These are phyloP conservation scores for Caretta caretta DNA, from an alignment of 2,113 vertebrate genomes.

Conservation along the genomic window DNA sequence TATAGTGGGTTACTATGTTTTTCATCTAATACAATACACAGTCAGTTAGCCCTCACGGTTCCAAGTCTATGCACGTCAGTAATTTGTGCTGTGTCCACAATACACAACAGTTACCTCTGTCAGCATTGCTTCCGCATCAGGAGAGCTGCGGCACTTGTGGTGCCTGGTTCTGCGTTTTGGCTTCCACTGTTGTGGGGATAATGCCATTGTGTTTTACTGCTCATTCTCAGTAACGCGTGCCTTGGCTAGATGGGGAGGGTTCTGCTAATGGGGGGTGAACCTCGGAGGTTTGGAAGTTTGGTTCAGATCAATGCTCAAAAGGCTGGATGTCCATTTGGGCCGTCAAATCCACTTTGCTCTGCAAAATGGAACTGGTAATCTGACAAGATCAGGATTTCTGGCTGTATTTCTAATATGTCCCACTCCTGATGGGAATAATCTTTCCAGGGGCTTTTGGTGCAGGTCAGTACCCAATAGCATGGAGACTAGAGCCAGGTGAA, in stretches of 20 bases:
- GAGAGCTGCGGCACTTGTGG: not conserved
- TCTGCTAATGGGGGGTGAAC: not conserved
- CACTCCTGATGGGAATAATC: not conserved
- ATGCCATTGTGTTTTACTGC: not conserved
- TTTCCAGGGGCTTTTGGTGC: conserved; percentile 6
- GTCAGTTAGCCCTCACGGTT: not conserved
- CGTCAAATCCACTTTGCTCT: not conserved
- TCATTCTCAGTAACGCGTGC: not conserved
- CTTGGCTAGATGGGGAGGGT: not conserved
- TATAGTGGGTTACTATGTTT: not conserved
- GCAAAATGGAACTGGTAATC: fast-evolving
- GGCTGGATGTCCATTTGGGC: fast-evolving
- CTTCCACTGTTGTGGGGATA: not conserved
- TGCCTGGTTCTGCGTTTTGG: not conserved
- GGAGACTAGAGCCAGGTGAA: not conserved
- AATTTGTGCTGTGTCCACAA: not conserved
- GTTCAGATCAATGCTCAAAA: not conserved
- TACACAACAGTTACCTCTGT: not conserved
- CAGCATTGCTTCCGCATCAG: not conserved
- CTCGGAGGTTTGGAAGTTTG: not conserved
- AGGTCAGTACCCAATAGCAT: not conserved
- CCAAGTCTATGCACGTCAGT: not conserved
- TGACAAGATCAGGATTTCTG: not conserved
- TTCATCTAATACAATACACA: not conserved
- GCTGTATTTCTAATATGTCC: not conserved